Evolutionary conservation across 2,113 vertebrate species (phyloP).

Genomic region (Zapornia atra): DNA sequence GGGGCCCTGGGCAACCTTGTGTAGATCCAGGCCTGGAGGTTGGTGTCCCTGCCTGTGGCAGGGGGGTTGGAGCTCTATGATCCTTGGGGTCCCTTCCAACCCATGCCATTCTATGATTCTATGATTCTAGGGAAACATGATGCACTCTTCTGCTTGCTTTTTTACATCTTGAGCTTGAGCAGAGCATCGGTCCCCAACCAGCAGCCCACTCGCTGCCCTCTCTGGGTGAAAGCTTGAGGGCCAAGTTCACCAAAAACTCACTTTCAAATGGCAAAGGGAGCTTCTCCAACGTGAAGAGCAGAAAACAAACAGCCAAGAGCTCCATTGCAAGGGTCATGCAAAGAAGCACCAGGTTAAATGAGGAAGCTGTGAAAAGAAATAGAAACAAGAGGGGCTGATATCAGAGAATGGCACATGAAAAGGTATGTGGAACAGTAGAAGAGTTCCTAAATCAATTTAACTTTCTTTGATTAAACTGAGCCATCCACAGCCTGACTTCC

Average conservation of each 20-base stretch:
- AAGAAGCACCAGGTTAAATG: conserved; percentile 81
- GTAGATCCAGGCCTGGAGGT: too few species aligned
- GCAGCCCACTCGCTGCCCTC: too few species aligned
- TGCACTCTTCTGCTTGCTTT: background rate
- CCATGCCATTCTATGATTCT: too few species aligned
- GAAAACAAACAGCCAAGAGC: conserved; percentile 81
- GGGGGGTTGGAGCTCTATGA: too few species aligned
- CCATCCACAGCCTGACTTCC: background rate
- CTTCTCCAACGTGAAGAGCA: conserved; percentile 82
- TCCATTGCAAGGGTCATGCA: conserved; percentile 81
- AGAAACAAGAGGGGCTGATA: background rate
- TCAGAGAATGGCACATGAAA: background rate
- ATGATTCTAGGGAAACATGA: background rate
- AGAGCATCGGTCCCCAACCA: background rate
- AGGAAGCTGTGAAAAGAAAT: conserved; percentile 76
- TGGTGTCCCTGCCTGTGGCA: too few species aligned
- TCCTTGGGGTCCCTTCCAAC: too few species aligned
- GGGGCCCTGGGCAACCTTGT: too few species aligned
- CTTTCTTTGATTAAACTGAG: background rate
- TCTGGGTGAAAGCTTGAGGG: background rate
- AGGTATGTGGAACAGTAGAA: background rate
- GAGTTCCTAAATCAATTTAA: background rate
- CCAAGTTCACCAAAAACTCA: conserved; percentile 50
- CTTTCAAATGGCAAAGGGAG: conserved; percentile 84
- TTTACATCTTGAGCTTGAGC: background rate